Percentiles rank a stretch among this genome's conserved stretches.
These are phyloP conservation scores for Cryptosula pallasiana DNA, from an alignment of 2,888 invertebrate species.

Conservation along the genomic window DNA sequence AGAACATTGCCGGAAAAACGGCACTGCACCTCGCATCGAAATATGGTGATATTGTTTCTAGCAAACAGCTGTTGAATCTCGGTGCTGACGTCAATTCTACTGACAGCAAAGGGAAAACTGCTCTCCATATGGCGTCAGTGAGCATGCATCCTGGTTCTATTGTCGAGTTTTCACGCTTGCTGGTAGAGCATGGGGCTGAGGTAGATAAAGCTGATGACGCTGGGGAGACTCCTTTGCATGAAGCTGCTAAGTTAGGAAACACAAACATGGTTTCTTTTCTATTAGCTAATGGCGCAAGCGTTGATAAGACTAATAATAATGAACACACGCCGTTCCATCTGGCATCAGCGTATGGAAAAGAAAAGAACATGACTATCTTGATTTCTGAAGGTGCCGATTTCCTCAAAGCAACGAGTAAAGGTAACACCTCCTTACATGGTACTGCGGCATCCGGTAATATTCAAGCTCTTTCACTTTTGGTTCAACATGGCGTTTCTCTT, in stretches of 20 bases:
- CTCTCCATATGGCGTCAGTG: neutral
- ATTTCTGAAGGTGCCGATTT: conserved; percentile 1
- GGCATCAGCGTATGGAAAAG: conserved; percentile 6
- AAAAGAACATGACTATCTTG: neutral
- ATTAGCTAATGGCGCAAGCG: neutral
- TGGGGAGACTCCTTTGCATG: neutral
- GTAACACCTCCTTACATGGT: conserved; percentile 1
- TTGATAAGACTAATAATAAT: neutral
- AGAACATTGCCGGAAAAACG: conserved; percentile 8
- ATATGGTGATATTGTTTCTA: neutral
- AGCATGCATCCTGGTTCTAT: neutral
- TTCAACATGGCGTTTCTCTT: neutral
- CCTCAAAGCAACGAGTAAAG: neutral
- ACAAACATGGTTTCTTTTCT: neutral
- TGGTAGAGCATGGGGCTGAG: neutral
- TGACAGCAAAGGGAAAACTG: neutral
- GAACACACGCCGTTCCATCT: neutral
- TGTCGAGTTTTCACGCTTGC: neutral
- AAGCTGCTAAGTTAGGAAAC: conserved; percentile 8
- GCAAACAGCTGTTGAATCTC: neutral
- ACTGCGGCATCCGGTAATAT: conserved; percentile 12
- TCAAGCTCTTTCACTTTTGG: neutral
- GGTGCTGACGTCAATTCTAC: neutral
- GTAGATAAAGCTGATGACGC: neutral
- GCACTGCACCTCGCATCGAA: neutral